Evolutionary conservation across 1,140 invertebrate genomes (phyloP), one percentile per base, ranked within the genome.

Genomic region (Coenobita brevimanus): DNA sequence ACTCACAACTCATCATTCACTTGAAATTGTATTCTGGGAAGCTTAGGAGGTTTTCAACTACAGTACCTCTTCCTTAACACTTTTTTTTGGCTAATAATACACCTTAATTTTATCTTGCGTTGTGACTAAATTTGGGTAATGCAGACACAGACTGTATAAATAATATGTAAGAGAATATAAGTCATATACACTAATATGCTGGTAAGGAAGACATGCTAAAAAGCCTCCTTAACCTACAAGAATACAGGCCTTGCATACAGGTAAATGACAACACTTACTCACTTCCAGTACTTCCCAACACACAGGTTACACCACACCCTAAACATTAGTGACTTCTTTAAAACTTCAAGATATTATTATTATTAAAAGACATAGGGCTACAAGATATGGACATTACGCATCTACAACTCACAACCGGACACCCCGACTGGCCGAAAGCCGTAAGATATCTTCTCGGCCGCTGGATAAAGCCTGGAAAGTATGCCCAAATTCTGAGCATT

Each of bases 391-490:
- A 83, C 76, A 89, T 83, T 89, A 84, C 67, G 81, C 78, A 62
- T 89, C 88, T 84, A 89, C 54, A 89, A 89, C 88, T 89, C 88
- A 89, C 88, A 89, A 89, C 88, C 88, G 81, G 88, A 71, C 84
- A 73, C 79, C 78, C 86, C 79, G 81, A 82, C 54, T 57, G 69
- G 38, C 57, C 54, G 73, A 80, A 43, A 75, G 79, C 60, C 43
- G 64, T 69, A 41, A 76, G 71, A 46, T 82, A 82, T 76, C 80
- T 89, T 84, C 88, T 80, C 82, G 57, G 88, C 82, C 81, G 82
- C 73, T 79, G 76, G 76, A 83, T 80, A 69, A 85, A 60, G n/a
- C 82, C 89, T 89, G 89, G 57, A 89, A 89, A 89, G 89, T 85
- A 81, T 89, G 89, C 89, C 89, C 89, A 62, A 62, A 57, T 83